These are phyloP conservation scores for Progne subis DNA, from an alignment of 2,113 vertebrate species.

Conservation along the genomic window DNA sequence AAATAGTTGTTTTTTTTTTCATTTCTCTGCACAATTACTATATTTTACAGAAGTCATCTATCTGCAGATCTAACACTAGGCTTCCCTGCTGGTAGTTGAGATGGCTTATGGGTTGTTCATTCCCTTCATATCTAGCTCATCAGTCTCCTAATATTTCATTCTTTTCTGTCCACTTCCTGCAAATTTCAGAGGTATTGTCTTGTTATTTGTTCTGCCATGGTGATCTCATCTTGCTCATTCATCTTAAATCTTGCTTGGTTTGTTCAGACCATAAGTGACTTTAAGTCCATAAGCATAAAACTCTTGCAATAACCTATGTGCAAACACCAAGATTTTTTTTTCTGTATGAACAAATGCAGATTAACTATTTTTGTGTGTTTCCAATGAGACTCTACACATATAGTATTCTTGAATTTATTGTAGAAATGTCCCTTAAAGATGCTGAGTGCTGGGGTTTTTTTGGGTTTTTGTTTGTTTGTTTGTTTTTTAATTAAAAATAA, in stretches of 20 bases:
- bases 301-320: neutral
- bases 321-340: neutral
- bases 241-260: neutral
- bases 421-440: neutral
- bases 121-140: neutral
- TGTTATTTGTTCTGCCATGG: neutral
- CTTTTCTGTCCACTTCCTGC: neutral
- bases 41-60: neutral
- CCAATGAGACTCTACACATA: neutral
- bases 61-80: neutral
- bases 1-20: neutral
- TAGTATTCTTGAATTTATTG: neutral
- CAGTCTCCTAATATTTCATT: neutral
- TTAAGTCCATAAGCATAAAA: neutral
- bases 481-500: neutral
- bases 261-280: neutral
- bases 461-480: neutral
- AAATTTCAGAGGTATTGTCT: slow-evolving; percentile 8
- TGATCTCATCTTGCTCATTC: neutral
- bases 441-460: neutral
- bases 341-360: neutral
- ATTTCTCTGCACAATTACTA: neutral
- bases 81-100: neutral
- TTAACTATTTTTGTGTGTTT: neutral
- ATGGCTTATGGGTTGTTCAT: neutral